Conservation (phyloP, 2,888 invertebrate genomes). For the Blera fallax region DNA sequence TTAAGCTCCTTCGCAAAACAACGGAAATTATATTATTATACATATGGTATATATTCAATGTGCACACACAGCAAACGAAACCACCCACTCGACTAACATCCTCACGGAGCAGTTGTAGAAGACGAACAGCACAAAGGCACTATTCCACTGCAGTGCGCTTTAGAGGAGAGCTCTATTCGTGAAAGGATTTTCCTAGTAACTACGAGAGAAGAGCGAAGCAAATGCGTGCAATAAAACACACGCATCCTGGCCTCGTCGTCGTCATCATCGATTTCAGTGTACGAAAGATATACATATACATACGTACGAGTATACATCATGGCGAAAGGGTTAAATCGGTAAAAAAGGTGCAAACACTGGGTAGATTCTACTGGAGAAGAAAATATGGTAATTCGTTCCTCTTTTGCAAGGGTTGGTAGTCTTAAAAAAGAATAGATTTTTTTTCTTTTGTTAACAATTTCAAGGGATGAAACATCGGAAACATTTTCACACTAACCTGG, state of each 20-base stretch:
- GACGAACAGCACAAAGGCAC: constrained; percentile 39
- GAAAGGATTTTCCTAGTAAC: constrained; percentile 43
- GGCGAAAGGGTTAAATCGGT: constrained; percentile 31
- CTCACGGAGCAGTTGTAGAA: background rate
- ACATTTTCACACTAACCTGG: constrained; percentile 85
- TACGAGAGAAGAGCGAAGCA: constrained; percentile 28
- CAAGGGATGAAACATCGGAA: background rate
- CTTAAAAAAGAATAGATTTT: background rate
- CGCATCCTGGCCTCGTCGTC: constrained; percentile 19
- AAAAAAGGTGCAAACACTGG: constrained; percentile 19
- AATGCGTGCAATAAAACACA: constrained; percentile 61
- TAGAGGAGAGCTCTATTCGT: constrained; percentile 29
- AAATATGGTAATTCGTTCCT: constrained; percentile 50
- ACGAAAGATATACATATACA: background rate
- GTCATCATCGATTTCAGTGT: constrained; percentile 56
- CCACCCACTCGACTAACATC: background rate
- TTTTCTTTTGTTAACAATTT: background rate
- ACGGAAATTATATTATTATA: constrained; percentile 68
- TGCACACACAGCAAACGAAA: constrained; percentile 24
- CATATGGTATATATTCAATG: constrained; percentile 63
- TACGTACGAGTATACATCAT: background rate
- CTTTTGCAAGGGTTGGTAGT: constrained; percentile 2
- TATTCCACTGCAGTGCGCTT: constrained; percentile 53
- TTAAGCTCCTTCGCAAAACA: constrained; percentile 64
- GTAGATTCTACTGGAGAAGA: background rate